Evolutionary conservation across 2,113 vertebrate genomes (phyloP).

Genomic region (Apaloderma vittatum): DNA sequence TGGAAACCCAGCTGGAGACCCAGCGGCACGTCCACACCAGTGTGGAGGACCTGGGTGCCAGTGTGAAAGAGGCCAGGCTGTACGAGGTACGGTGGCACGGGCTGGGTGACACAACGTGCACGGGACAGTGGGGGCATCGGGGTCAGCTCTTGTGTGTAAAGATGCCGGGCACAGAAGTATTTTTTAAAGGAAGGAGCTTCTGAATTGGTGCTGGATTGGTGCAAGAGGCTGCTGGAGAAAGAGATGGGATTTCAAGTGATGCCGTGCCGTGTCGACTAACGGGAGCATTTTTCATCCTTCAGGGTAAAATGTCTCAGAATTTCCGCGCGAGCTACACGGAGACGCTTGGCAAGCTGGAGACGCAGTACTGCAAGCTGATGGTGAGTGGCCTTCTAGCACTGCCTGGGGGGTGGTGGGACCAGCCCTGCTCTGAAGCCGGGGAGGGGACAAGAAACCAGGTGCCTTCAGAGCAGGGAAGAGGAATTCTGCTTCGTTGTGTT

Average conservation of each 20-base stretch:
- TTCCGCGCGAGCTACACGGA: slow-evolving; percentile 92
- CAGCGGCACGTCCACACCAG: slow-evolving; percentile 88
- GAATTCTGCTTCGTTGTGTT: background rate
- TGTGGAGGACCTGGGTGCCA: slow-evolving; percentile 89
- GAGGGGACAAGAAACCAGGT: fast-evolving
- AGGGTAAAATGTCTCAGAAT: slow-evolving; percentile 92
- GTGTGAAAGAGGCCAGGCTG: slow-evolving; percentile 90
- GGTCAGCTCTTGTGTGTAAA: background rate
- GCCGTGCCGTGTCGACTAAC: fast-evolving
- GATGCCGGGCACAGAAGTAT: background rate
- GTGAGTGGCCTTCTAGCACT: slow-evolving; percentile 78
- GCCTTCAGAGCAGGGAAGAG: background rate
- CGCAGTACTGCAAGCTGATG: slow-evolving; percentile 95
- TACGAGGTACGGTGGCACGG: slow-evolving; percentile 81
- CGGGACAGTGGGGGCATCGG: fast-evolving
- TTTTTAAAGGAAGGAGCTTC: background rate
- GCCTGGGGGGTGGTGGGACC: fast-evolving
- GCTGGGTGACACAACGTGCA: fast-evolving
- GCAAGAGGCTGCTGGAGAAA: background rate
- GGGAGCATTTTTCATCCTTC: background rate
- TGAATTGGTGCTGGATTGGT: background rate
- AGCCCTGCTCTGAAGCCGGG: background rate
- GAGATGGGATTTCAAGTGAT: fast-evolving
- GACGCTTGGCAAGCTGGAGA: slow-evolving; percentile 93
- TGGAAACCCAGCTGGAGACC: slow-evolving; percentile 90